These are phyloP conservation scores for Drosophila austrosaltans DNA, from an alignment of 2,888 invertebrate species.

Conservation along the genomic window DNA sequence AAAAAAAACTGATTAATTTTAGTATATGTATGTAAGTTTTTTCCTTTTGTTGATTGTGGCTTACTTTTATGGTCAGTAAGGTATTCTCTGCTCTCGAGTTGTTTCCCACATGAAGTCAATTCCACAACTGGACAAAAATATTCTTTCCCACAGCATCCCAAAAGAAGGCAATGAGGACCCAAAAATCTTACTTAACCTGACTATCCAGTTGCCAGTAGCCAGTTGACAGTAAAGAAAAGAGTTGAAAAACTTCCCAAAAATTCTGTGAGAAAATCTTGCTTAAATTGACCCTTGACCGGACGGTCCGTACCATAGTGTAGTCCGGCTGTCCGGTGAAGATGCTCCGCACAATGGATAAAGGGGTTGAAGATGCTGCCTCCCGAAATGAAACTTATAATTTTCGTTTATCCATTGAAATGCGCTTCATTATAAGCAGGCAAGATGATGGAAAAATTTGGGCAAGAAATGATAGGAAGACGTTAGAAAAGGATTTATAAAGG, in stretches of 20 bases:
- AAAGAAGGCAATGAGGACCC: slow-evolving; percentile 17
- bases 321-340: slow-evolving; percentile 27
- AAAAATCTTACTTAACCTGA: slow-evolving; percentile 50
- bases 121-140: slow-evolving; percentile 56
- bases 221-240: slow-evolving; percentile 42
- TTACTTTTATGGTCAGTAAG: slow-evolving; percentile 19
- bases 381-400: slow-evolving; percentile 3
- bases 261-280: slow-evolving; percentile 76
- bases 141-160: slow-evolving; percentile 67
- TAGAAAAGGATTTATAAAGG: neutral
- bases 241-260: slow-evolving; percentile 64
- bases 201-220: slow-evolving; percentile 56
- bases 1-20: slow-evolving; percentile 48
- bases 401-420: neutral
- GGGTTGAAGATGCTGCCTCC: slow-evolving; percentile 53
- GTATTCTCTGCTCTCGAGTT: slow-evolving; percentile 23
- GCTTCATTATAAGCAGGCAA: neutral
- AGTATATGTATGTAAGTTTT: slow-evolving; percentile 30
- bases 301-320: slow-evolving; percentile 34
- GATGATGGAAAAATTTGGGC: neutral
- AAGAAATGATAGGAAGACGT: neutral
- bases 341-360: slow-evolving; percentile 37
- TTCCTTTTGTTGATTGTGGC: slow-evolving; percentile 38
- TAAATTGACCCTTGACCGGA: slow-evolving; percentile 78
- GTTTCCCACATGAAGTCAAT: slow-evolving; percentile 59